Evolutionary conservation across 2,113 vertebrate genomes (phyloP), one percentile per base, ranked within the genome.

Genomic region (Kryptolebias marmoratus): DNA sequence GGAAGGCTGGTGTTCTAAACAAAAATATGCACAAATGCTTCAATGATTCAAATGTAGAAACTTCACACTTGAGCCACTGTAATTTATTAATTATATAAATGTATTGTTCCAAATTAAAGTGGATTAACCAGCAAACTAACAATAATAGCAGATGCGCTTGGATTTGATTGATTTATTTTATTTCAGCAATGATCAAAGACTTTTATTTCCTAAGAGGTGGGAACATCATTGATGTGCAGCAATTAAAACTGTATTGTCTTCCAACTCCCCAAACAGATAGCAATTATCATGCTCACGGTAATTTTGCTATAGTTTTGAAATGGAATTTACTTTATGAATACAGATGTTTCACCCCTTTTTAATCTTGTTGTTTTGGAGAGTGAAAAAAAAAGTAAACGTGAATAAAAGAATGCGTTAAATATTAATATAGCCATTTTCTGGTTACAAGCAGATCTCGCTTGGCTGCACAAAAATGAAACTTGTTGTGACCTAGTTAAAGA

Each of bases 401-500:
- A 71, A 71, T 44, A 49, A 64, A 64, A 53, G 64, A 52, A 79
- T 67, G 64, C 68, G 53, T 89, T 91, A 80, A 91, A 94, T 93
- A 93, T 93, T 89, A 84, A 94, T 93, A 66, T 22, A 66, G 9
- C 73, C 73, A 85, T 88, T 89, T 91, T 86, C 83, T 62, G 62
- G 88, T 86, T 83, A 83, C 64, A 62, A 83, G 86, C 74, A 39
- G 58, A 76, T 87, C 81, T 88, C 69, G 80, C 87, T 89, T 16
- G 78, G 80, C 85, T 90, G 85, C 89, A 87, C 89, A 92, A 87
- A 91, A 88, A 80, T 75, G 83, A 91, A 89, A 89, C 88, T 88
- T 85, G 83, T 83, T 80, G 84, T 91, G 92, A 93, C 92, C 93
- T 89, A 93, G 87, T 92, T 93, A 91, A 84, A 53, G 81, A 80